These are phyloP conservation scores for Cataglyphis altisquamis DNA, from an alignment of 2,888 invertebrate genomes.

Conservation along the genomic window DNA sequence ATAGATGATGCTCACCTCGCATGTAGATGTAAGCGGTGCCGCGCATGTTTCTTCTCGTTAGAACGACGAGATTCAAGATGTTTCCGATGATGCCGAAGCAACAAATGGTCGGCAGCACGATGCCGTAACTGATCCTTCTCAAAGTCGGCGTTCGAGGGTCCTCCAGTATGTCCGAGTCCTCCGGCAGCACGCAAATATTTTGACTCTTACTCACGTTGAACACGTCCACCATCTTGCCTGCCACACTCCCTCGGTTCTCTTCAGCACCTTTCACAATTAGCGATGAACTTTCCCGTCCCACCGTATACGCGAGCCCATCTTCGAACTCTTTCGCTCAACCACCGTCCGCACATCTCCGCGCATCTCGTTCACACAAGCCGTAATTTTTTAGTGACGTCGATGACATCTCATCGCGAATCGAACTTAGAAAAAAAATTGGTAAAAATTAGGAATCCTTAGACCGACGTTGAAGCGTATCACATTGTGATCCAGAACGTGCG, in stretches of 20 bases:
- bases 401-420: not conserved
- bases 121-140: constrained; percentile 89
- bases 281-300: constrained; percentile 18
- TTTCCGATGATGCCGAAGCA: constrained; percentile 92
- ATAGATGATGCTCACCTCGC: constrained; percentile 88
- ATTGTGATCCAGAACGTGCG: not conserved
- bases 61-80: constrained; percentile 92
- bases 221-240: constrained; percentile 51
- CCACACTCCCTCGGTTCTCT: not conserved
- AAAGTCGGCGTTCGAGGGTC: constrained; percentile 89
- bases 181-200: constrained; percentile 71
- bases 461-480: not conserved
- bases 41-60: constrained; percentile 92
- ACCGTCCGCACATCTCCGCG: constrained; percentile 13
- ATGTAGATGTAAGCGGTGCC: constrained; percentile 94
- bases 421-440: not conserved
- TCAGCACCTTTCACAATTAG: constrained; percentile 17
- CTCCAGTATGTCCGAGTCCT: constrained; percentile 85
- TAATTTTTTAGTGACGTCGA: not conserved
- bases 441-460: not conserved
- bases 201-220: constrained; percentile 63
- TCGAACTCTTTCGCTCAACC: constrained; percentile 9
- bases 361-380: not conserved
- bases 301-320: constrained; percentile 16
- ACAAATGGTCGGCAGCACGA: constrained; percentile 91